phyloP scores from a whole-genome alignment of 2,113 vertebrate species.

The Tamias sibiricus region DNA sequence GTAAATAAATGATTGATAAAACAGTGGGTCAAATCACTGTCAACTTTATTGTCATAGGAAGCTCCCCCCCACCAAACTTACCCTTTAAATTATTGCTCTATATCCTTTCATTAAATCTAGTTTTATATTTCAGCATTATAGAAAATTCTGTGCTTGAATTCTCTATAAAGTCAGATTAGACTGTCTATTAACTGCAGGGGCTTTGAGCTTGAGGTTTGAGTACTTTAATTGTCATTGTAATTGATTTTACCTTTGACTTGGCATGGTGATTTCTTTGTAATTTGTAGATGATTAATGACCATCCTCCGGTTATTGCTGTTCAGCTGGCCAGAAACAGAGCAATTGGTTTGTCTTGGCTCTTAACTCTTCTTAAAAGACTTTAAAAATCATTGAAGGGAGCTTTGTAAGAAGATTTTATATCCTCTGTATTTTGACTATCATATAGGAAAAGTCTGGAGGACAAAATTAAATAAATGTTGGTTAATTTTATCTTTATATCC shows the following conservation, averaged over 20 bases:
- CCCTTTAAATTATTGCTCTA: slow-evolving; percentile 51
- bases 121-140: slow-evolving; percentile 44
- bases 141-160: slow-evolving; percentile 60
- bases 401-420: background rate
- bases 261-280: slow-evolving; percentile 78
- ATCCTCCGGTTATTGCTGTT: slow-evolving; percentile 75
- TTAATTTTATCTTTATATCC: slow-evolving; percentile 36
- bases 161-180: slow-evolving; percentile 45
- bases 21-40: slow-evolving; percentile 24
- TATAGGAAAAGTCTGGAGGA: background rate
- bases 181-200: slow-evolving; percentile 62
- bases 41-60: slow-evolving; percentile 27
- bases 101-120: slow-evolving; percentile 58
- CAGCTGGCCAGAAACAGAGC: slow-evolving; percentile 51
- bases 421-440: background rate
- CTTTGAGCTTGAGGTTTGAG: slow-evolving; percentile 75
- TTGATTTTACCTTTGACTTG: slow-evolving; percentile 86
- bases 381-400: slow-evolving; percentile 24
- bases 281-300: slow-evolving; percentile 84
- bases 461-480: slow-evolving; percentile 25
- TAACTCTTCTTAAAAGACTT: slow-evolving; percentile 73
- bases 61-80: slow-evolving; percentile 13
- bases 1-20: slow-evolving; percentile 54
- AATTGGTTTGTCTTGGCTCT: slow-evolving; percentile 71
- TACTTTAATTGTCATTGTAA: slow-evolving; percentile 82